Percentiles rank a stretch among this genome's conserved stretches.
These are phyloP conservation scores for Pentalonia nigronervosa DNA, from an alignment of 1,140 invertebrate genomes.

Conservation along the genomic window DNA sequence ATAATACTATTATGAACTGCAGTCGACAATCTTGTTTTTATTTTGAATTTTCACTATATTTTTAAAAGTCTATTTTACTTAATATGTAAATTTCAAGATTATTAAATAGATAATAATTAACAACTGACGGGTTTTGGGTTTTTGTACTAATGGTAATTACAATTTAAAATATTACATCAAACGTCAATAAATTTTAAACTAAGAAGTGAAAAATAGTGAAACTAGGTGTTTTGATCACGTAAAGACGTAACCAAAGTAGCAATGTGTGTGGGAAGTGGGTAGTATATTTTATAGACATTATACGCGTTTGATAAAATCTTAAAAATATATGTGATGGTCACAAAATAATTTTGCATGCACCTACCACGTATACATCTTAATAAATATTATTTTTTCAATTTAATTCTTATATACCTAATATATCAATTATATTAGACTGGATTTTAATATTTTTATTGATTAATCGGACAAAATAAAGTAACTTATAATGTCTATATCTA, in stretches of 20 bases:
- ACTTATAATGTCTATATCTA: not conserved
- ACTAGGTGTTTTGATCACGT: not conserved
- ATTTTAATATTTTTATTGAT: constrained; percentile 1
- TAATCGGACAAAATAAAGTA: not conserved
- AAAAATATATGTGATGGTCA: not conserved
- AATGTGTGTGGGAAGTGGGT: not conserved
- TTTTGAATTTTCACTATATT: not conserved
- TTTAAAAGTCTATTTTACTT: not conserved
- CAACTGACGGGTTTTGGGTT: constrained; percentile 6
- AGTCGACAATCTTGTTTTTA: not conserved
- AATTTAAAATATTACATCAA: not conserved
- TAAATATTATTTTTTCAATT: not conserved
- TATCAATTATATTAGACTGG: not conserved
- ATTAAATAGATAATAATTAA: constrained; percentile 1
- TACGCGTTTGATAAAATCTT: not conserved
- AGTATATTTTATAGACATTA: not conserved
- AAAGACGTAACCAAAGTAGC: not conserved
- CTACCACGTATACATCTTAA: not conserved
- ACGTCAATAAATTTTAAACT: not conserved
- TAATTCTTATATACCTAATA: not conserved
- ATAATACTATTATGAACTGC: not conserved
- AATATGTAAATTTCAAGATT: not conserved
- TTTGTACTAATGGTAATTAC: not conserved
- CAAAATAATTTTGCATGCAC: not conserved
- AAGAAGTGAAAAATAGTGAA: not conserved